Evolutionary conservation across 2,888 invertebrate genomes (phyloP), one percentile per base, ranked within the genome.

Genomic region (Elmis aenea): DNA sequence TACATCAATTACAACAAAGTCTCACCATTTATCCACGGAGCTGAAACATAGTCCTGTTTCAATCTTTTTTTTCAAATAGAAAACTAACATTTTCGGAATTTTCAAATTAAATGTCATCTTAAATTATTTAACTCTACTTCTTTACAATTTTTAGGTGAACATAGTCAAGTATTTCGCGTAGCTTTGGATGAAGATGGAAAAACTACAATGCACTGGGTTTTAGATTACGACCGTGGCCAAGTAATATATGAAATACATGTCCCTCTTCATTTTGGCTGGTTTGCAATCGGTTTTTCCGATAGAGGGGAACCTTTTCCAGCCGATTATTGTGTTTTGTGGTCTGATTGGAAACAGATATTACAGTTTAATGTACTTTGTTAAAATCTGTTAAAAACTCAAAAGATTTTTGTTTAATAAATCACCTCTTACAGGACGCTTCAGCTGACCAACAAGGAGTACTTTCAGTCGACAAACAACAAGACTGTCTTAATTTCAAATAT

Each of bases 281-380:
- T 92, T 55, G 89, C 85, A 1, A 57, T 92, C 28, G 92, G 92
- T 18, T 92, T 91, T 68, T 92, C 92, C 1, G 80, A 88, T 56
- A 77, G 85, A 38, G 92, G 92, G 1, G 74, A 79, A 26, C 56
- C 76, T 2, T 75, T 75, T 41, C 77, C 80, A 23, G 85, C 89
- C 0, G 92, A 93, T 68, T 79, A 87, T 42, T 92, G 91, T 55
- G 69, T 91, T 26, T 70, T 88, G 35, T 88, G 88, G 83, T 75
- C 77, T 28, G 81, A 85, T 57, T 80, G 81, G 71, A 76, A 73
- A 51, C 75, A 76, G 13, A 68, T 66, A 39, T 66, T 74, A 20
- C 73, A 77, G 39, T 64, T 79, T 37, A 67, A 77, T 66, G 79
- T 78, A 61, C 59, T 18, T 14, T 22, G 11, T n/a, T 12, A 8